Percentiles rank a stretch among this genome's conserved stretches.
Evolutionary conservation across 2,888 invertebrate genomes (phyloP).

Genomic region (Acleris sparsana): DNA sequence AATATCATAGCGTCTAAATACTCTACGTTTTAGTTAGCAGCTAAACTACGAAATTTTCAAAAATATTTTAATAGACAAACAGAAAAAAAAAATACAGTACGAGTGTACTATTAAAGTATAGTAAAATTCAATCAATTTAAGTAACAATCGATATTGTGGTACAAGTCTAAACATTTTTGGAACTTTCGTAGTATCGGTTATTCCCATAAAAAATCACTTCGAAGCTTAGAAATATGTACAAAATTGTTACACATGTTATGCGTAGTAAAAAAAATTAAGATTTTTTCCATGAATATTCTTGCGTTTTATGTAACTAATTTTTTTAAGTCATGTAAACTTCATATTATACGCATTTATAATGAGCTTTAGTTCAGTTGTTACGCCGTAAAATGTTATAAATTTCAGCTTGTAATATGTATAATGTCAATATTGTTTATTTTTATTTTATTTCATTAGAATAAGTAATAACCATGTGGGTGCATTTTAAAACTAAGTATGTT

Average conservation of each 20-base stretch:
- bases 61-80: too few species aligned
- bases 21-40: slow-evolving; percentile 5
- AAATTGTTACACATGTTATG: slow-evolving; percentile 68
- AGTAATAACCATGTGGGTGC: slow-evolving; percentile 17
- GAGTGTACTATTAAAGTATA: too few species aligned
- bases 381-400: not conserved
- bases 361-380: not conserved
- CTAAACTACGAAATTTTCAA: too few species aligned
- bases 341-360: slow-evolving; percentile 4
- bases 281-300: not conserved
- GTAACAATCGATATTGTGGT: not conserved
- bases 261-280: slow-evolving; percentile 64
- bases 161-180: not conserved
- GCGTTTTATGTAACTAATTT: not conserved
- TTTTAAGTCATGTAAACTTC: not conserved
- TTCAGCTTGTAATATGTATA: not conserved
- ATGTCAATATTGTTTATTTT: not conserved
- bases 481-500: slow-evolving; percentile 56
- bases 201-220: slow-evolving; percentile 46
- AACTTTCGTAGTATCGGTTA: slow-evolving; percentile 19
- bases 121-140: too few species aligned
- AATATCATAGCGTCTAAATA: slow-evolving; percentile 31
- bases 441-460: not conserved
- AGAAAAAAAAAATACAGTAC: too few species aligned
- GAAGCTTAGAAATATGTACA: slow-evolving; percentile 77